These are phyloP conservation scores for Tychaedon coryphoeus DNA, from an alignment of 2,113 vertebrate genomes.

Conservation along the genomic window DNA sequence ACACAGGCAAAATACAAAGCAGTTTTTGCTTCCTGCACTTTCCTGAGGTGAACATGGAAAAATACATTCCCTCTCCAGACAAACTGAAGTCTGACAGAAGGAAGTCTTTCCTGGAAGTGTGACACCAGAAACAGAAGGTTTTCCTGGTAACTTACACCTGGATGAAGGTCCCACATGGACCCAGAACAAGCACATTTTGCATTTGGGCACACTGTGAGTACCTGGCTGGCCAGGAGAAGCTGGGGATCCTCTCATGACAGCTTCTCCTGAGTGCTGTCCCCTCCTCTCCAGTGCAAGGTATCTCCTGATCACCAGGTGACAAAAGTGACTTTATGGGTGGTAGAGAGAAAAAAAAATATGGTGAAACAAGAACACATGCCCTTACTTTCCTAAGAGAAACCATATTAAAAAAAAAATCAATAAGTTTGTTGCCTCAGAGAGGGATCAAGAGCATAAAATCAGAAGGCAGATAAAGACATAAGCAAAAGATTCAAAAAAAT, in stretches of 20 bases:
- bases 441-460: neutral
- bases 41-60: neutral
- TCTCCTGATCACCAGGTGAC: neutral
- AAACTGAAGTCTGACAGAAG: neutral
- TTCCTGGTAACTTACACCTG: neutral
- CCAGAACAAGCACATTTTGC: neutral
- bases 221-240: accelerated
- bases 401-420: neutral
- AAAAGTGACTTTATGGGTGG: neutral
- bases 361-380: neutral
- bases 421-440: neutral
- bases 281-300: neutral
- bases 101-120: neutral
- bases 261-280: neutral
- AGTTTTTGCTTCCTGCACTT: neutral
- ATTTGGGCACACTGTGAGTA: neutral
- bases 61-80: neutral
- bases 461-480: neutral
- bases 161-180: neutral
- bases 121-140: neutral
- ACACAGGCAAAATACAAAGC: neutral
- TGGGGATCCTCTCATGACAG: neutral
- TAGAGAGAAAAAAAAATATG: neutral
- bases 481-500: neutral
- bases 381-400: neutral